Evolutionary conservation across 2,113 vertebrate species (phyloP), one percentile per base, ranked within the genome.

Genomic region (Antigone vipio): DNA sequence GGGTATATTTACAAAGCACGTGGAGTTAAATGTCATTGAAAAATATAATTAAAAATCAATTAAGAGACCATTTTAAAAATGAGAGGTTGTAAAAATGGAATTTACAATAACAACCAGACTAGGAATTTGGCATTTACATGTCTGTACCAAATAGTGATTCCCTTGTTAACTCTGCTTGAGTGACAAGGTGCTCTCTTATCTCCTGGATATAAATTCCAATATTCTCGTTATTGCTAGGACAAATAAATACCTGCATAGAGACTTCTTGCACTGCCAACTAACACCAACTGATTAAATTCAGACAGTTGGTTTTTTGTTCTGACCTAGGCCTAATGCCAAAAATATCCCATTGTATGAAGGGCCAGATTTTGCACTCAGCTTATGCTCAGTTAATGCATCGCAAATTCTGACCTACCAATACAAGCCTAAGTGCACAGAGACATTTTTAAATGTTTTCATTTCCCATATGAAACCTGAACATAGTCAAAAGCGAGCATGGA

Each of bases 1-100:
- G 58, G 81, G 68, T 75, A 50, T 95, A 52, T 95, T 95, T 91
- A 76, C 82, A 72, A 92, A 91, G 66, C n/a, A 59, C 12, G 2
- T 82, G 77, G 53, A 80, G 89, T 85, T 91, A 96, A 97, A 95
- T 96, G 94, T 93, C 89, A 82, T 76, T 84, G 85, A 63, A 72
- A 92, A 93, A 94, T 89, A 90, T 78, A 93, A 88, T 90, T 96
- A 92, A 94, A 96, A 97, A 95, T 94, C 95, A 95, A 97, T 97
- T 95, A 95, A 88, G 84, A 69, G 45, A 85, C 76, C 64, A 66
- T 92, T 96, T 93, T 53, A 79, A 92, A 97, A 96, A 88, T 29
- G 77, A 80, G 86, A 78, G 72, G 60, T 94, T 93, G 77, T 96
- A 92, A 88, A 96, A 97, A 92, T 85, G 91, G 91, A 95, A 93